Conservation (phyloP, 2,113 vertebrate genomes). For the Rattus norvegicus region GRCr8 NC_086039.1:82034501-82035000, state of each 20-base stretch:
- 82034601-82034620: not conserved
- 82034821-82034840: not conserved
- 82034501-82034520: not conserved
- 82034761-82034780: not conserved
- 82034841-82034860: not conserved
- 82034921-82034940: not conserved
- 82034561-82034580: not conserved
- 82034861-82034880: not conserved
- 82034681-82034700: not conserved
- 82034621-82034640: not conserved
- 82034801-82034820: not conserved
- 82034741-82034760: no score
- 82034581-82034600: not conserved
- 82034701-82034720: not conserved
- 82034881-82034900: not conserved
- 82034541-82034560: conserved; percentile 5
- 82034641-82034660: not conserved
- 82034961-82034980: not conserved
- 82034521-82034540: not conserved
- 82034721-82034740: not conserved
- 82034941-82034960: not conserved
- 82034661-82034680: conserved; percentile 6
- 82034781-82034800: not conserved
- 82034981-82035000: not conserved
- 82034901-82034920: not conserved